Base-by-base conservation (phyloP, 2,888 invertebrate species). In the Argyresthia albistria region DNA sequence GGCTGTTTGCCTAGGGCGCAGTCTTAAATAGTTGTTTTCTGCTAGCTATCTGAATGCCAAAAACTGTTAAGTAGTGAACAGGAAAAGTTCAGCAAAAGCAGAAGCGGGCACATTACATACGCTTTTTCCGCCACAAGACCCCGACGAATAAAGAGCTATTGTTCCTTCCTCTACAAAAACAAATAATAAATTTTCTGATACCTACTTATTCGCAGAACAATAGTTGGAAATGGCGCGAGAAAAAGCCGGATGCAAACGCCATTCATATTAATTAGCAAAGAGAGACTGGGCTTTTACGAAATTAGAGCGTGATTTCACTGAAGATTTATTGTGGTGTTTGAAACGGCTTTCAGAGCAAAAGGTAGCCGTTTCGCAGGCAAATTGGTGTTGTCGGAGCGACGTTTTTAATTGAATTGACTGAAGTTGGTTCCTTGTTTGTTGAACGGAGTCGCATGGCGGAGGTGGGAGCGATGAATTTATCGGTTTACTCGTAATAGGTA, bases 211-310 rank as follows among this genome's bases (percentile, higher is more conserved):
- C 76, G 76, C 84, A 81, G 86, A 86, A 87, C 86, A 87, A 87
- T 87, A 87, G 86, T 87, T 84, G 80, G 80, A 80, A 86, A 83
- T 77, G 75, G 77, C 77, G 80, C 75, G 84, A 86, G 87, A 86
- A 86, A 86, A 86, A 87, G 82, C 86, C 81, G 84, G 84, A 86
- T 87, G 86, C 83, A 87, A 87, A 86, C 83, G 82, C 86, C 80
- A 86, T 87, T 86, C 86, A 86, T 87, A 86, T 87, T 87, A 87
- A 87, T 87, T 87, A 87, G 84, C 80, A 86, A 82, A 84, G 86
- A 86, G 84, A 86, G 82, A 86, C 80, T 80, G 80, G 80, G 86
- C 87, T 87, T 86, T 87, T 84, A 86, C 86, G 81, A 86, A 86
- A 87, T 86, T 87, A 86, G 84, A 81, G 79, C 82, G 83, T 84